Base-by-base conservation (phyloP, 2,113 vertebrate genomes). In the Daboia siamensis region DNA sequence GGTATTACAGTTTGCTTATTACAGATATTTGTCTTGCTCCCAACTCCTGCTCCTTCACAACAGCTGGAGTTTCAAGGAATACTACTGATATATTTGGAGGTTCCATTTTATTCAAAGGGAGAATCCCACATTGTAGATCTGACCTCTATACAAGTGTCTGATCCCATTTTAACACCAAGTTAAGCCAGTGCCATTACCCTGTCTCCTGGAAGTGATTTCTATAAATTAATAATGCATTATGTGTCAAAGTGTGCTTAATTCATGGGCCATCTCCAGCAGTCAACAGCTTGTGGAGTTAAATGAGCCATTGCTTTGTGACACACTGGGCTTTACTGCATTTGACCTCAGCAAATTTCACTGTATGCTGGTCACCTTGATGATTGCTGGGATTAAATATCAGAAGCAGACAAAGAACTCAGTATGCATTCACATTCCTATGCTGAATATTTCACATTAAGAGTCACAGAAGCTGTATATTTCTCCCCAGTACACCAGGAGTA, bases 361-460 rank as follows among this genome's bases (percentile, higher is more conserved):
- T 93, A 46, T 59, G 91, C 54, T 0, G 0, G 39, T 39, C 91
- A 92, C 57, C 1, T 7, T 86, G 17, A 84, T 64, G 90, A 95
- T 94, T 88, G 51, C 86, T 86, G 13, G 88, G 84, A 95, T 93
- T 93, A 95, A 94, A 51, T 55, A 94, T 11, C 39, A 90, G 61
- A 46, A 61, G 39, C 17, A 84, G 29, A 13, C 1, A 80, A 88
- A 93, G 91, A 94, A 94, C 94, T 93, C 20, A 86, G 29, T 91
- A 92, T 1, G 0, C 21, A 94, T 29, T 48, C 4, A 44, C 80
- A 26, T 2, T 0, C 94, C 23, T 51, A n/a, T 88, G 56, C 90
- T 90, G 91, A 93, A 64, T 52, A 90, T 94, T 96, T 93, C 89
- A 88, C 3, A 29, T 87, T 92, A 74, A 94, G 84, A 26, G 2